Evolutionary conservation across 1,140 invertebrate genomes (phyloP).

Genomic region (Octopus sinensis): DNA sequence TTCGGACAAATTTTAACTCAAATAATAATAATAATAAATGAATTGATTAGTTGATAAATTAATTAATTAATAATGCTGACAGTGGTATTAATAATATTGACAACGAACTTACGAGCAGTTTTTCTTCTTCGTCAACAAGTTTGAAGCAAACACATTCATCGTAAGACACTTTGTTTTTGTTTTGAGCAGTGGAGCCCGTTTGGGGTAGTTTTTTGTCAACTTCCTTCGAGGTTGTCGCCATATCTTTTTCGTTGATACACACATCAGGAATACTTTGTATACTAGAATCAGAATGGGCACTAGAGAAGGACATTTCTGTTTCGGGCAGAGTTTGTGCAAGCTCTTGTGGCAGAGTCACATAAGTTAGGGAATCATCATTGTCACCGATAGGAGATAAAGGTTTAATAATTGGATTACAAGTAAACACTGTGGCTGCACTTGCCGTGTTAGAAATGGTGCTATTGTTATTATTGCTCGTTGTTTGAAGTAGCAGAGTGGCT

Average conservation of each 20-base stretch:
- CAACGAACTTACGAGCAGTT: constrained; percentile 42
- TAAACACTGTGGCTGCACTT: background rate
- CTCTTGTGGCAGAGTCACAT: constrained; percentile 44
- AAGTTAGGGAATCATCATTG: constrained; percentile 44
- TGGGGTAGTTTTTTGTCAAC: background rate
- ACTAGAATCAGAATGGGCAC: constrained; percentile 38
- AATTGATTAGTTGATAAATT: no score
- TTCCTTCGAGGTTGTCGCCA: constrained; percentile 16
- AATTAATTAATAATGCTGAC: no score
- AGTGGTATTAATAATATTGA: no score
- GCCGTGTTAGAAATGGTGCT: background rate
- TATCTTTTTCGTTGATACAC: constrained; percentile 24
- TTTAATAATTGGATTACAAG: constrained; percentile 29
- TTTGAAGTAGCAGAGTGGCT: background rate
- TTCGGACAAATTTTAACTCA: no score
- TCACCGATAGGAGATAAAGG: constrained; percentile 38
- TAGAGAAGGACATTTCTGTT: constrained; percentile 34
- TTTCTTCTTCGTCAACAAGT: constrained; percentile 56
- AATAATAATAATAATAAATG: no score
- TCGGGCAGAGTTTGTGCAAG: background rate
- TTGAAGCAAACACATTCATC: constrained; percentile 46
- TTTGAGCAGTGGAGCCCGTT: background rate
- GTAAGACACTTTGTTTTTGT: background rate
- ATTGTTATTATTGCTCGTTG: background rate
- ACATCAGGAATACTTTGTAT: constrained; percentile 39